These are phyloP conservation scores for Mola mola DNA, from an alignment of 2,113 vertebrate species.

Conservation along the genomic window DNA sequence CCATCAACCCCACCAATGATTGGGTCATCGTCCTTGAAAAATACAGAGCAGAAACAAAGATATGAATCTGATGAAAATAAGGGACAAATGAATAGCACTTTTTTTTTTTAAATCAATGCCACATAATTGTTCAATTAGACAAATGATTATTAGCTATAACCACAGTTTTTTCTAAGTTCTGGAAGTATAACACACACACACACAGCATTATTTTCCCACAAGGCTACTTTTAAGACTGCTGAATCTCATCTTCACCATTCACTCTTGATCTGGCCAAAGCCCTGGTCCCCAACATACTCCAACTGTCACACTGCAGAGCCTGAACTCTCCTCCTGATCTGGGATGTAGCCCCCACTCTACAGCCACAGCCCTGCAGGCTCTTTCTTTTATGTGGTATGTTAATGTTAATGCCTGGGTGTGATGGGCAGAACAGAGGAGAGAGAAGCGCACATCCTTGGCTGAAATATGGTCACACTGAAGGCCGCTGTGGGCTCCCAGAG, in stretches of 20 bases:
- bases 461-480: conserved; percentile 48
- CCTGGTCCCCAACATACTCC: conserved; percentile 52
- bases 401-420: conserved; percentile 48
- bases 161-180: background rate
- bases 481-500: conserved; percentile 19
- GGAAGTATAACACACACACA: conserved; percentile 9
- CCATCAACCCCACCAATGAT: conserved; percentile 54
- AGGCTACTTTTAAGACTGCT: conserved; percentile 30
- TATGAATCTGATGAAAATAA: conserved; percentile 2
- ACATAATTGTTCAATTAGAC: no score
- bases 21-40: conserved; percentile 77
- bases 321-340: conserved; percentile 45
- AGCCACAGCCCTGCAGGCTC: conserved; percentile 25
- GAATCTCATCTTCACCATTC: conserved; percentile 31
- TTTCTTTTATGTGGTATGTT: conserved; percentile 36
- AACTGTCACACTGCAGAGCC: conserved; percentile 35
- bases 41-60: conserved; percentile 10
- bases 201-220: conserved; percentile 22
- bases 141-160: conserved; percentile 11
- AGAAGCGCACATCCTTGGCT: conserved; percentile 20
- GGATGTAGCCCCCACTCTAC: conserved; percentile 40
- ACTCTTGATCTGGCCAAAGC: conserved; percentile 53
- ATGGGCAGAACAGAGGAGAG: conserved; percentile 27
- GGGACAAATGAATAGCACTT: background rate
- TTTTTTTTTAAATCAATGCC: no score